Evolutionary conservation across 2,113 vertebrate species (phyloP).

Genomic region (Mus pahari): DNA sequence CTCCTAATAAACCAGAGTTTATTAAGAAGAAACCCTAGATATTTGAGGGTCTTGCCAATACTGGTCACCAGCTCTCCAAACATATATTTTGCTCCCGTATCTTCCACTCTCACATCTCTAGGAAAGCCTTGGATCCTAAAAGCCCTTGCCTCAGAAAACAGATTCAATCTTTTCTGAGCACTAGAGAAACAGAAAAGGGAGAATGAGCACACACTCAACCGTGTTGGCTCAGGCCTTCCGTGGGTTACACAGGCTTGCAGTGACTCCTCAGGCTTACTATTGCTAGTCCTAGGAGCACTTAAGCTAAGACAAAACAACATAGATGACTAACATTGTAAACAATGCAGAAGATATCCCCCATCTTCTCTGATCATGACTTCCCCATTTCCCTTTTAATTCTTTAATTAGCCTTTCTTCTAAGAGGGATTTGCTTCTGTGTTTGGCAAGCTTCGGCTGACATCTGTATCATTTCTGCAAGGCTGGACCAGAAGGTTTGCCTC

Average conservation of each 20-base stretch:
- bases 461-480: constrained; percentile 74
- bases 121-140: not conserved
- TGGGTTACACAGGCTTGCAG: not conserved
- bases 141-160: not conserved
- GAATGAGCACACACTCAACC: constrained; percentile 46
- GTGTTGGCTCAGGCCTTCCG: not conserved
- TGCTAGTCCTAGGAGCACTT: constrained; percentile 59
- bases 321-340: constrained; percentile 78
- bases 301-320: constrained; percentile 78
- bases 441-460: constrained; percentile 74
- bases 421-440: constrained; percentile 78
- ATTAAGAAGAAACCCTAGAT: not conserved
- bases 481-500: constrained; percentile 76
- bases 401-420: constrained; percentile 85
- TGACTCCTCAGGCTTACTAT: constrained; percentile 46
- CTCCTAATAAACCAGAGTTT: too few species aligned
- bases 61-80: not conserved
- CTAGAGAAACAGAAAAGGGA: constrained; percentile 23
- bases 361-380: constrained; percentile 73
- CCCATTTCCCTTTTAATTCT: constrained; percentile 81
- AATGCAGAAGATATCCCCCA: constrained; percentile 78
- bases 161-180: not conserved
- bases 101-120: not conserved
- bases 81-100: not conserved
- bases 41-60: not conserved